Evolutionary conservation across 2,888 invertebrate species (phyloP).

Genomic region (Ferrisia virgata): DNA sequence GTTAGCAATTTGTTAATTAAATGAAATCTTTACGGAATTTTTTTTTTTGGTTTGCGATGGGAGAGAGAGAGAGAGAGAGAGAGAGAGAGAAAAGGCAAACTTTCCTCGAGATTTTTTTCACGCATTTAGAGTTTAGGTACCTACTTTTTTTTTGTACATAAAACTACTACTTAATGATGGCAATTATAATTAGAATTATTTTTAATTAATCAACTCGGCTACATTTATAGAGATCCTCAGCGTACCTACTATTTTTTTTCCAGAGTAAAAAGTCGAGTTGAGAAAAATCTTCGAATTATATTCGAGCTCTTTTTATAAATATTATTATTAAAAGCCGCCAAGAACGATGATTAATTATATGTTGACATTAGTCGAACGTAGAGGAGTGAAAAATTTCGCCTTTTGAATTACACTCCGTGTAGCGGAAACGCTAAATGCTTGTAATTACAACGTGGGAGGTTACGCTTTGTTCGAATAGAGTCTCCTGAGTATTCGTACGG

Average conservation of each 20-base stretch:
- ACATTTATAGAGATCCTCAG: not conserved
- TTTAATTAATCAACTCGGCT: not conserved
- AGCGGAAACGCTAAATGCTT: not conserved
- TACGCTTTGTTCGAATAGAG: not conserved
- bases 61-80: not conserved
- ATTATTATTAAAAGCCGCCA: not conserved
- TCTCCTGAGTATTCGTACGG: not conserved
- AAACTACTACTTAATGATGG: conserved; percentile 8
- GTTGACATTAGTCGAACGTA: not conserved
- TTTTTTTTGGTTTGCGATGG: not conserved
- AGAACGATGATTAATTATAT: not conserved
- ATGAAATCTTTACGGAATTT: conserved; percentile 19
- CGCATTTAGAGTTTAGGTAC: not conserved
- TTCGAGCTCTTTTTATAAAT: not conserved
- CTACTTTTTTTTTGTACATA: not conserved
- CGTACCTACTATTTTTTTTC: not conserved
- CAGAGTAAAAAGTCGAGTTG: not conserved
- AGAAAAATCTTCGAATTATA: not conserved
- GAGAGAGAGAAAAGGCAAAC: not conserved
- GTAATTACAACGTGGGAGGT: not conserved
- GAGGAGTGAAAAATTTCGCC: not conserved
- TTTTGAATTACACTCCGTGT: not conserved
- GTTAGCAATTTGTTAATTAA: conserved; percentile 14
- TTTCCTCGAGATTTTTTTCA: not conserved
- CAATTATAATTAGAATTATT: conserved; percentile 23